These are phyloP conservation scores for Neotoxoptera formosana DNA, from an alignment of 1,140 invertebrate species.

Conservation along the genomic window DNA sequence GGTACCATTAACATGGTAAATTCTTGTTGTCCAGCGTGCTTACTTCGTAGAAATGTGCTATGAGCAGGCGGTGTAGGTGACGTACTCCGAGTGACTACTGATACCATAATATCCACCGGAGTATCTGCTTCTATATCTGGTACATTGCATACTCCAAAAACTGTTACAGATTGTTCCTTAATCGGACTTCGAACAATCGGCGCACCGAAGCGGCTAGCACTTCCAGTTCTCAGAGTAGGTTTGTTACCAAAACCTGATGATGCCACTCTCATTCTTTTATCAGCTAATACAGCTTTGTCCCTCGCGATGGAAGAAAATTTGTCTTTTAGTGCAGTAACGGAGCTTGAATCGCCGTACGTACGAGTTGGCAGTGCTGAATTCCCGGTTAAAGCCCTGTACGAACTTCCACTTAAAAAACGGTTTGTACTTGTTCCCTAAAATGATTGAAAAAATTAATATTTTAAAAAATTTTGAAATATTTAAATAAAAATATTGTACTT, in stretches of 20 bases:
- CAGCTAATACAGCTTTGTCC: constrained; percentile 47
- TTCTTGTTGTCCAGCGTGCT: constrained; percentile 75
- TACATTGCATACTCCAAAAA: constrained; percentile 60
- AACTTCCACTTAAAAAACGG: constrained; percentile 49
- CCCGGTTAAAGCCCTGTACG: constrained; percentile 41
- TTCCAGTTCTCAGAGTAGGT: constrained; percentile 5
- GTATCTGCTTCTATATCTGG: constrained; percentile 42
- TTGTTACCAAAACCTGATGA: constrained; percentile 36
- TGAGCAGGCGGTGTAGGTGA: constrained; percentile 77
- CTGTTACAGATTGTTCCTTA: constrained; percentile 60
- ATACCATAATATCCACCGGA: constrained; percentile 24
- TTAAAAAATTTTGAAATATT: background rate
- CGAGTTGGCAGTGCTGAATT: constrained; percentile 45
- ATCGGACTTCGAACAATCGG: constrained; percentile 59
- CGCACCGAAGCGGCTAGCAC: background rate
- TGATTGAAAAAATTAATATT: background rate
- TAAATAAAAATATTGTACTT: background rate
- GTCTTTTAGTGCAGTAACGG: constrained; percentile 47
- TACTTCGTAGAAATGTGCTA: constrained; percentile 69
- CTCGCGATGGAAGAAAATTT: constrained; percentile 51
- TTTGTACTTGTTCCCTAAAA: constrained; percentile 31
- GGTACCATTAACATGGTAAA: constrained; percentile 73
- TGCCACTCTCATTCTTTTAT: constrained; percentile 42
- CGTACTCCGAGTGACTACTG: constrained; percentile 75
- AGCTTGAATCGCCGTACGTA: constrained; percentile 3